phyloP scores from a whole-genome alignment of 2,888 invertebrate species.

The Eilema caniola region DNA sequence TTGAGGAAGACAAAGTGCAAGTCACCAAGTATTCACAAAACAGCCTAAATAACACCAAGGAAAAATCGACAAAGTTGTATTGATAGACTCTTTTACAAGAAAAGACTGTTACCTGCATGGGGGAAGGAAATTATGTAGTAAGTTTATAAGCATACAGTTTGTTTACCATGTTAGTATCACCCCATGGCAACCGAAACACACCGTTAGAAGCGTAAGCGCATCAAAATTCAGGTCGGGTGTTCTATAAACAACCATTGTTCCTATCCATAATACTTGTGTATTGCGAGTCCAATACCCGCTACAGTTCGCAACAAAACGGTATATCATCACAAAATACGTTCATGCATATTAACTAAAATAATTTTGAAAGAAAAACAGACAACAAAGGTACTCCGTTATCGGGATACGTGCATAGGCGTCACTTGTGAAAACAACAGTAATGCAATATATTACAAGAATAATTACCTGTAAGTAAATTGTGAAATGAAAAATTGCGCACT shows the following conservation, averaged over 20 bases:
- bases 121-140: not conserved
- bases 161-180: conserved; percentile 40
- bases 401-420: not conserved
- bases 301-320: conserved; percentile 35
- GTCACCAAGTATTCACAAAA: not conserved
- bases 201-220: conserved; percentile 59
- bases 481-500: not conserved
- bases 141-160: conserved; percentile 27
- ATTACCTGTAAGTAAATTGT: not conserved
- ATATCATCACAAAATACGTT: conserved; percentile 36
- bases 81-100: too few relatives aligned
- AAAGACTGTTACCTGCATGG: not conserved
- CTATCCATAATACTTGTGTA: conserved; percentile 58
- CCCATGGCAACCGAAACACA: conserved; percentile 46
- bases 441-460: not conserved
- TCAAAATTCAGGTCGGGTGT: conserved; percentile 70
- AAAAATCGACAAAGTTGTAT: too few relatives aligned
- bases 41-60: not conserved
- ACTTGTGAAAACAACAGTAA: conserved; percentile 3
- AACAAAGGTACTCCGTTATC: not conserved
- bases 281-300: conserved; percentile 53
- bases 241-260: conserved; percentile 79
- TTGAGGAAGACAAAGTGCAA: not conserved
- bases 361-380: not conserved
- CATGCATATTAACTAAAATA: conserved; percentile 15